These are phyloP conservation scores for Drosophila santomea DNA, from an alignment of 1,140 invertebrate genomes.

Conservation along the genomic window DNA sequence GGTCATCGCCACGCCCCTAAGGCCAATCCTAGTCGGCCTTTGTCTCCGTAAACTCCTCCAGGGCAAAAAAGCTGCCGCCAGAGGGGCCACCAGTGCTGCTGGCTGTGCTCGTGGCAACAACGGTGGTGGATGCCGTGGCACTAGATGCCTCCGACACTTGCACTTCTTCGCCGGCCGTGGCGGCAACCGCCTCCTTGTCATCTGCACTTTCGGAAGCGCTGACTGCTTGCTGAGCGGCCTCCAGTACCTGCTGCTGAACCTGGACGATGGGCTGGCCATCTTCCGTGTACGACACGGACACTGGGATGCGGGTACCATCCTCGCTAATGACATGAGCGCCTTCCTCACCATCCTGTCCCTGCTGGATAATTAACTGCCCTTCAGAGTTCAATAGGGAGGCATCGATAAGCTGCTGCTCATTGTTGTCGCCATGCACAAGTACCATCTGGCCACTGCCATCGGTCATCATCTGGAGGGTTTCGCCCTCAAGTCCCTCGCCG, in stretches of 20 bases:
- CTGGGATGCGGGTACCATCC: slow-evolving; percentile 83
- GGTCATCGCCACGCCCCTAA: slow-evolving; percentile 54
- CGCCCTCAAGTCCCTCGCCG: slow-evolving; percentile 80
- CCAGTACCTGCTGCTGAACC: slow-evolving; percentile 77
- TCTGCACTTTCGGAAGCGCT: slow-evolving; percentile 35
- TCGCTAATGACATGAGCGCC: slow-evolving; percentile 83
- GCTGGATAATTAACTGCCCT: slow-evolving; percentile 82
- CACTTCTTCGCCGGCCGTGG: slow-evolving; percentile 44
- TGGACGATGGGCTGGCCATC: slow-evolving; percentile 81
- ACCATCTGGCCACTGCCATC: slow-evolving; percentile 84
- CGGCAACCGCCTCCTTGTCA: slow-evolving; percentile 54
- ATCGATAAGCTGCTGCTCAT: slow-evolving; percentile 84
- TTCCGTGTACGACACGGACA: slow-evolving; percentile 82
- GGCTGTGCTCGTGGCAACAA: slow-evolving; percentile 64
- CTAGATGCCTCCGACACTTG: slow-evolving; percentile 60
- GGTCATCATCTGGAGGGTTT: slow-evolving; percentile 84
- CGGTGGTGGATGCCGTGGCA: slow-evolving; percentile 38
- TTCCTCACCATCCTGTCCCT: slow-evolving; percentile 80
- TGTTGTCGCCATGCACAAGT: slow-evolving; percentile 82
- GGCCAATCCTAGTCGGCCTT: slow-evolving; percentile 80
- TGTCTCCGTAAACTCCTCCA: slow-evolving; percentile 76
- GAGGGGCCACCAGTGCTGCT: slow-evolving; percentile 63
- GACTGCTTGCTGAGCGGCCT: slow-evolving; percentile 58
- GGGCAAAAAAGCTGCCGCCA: slow-evolving; percentile 67
- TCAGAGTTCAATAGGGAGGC: slow-evolving; percentile 82